A percentile compares a stretch with the other conserved stretches of the same genome.
Conservation (phyloP, 2,113 vertebrate species). For the Otocyon megalotis region DNA sequence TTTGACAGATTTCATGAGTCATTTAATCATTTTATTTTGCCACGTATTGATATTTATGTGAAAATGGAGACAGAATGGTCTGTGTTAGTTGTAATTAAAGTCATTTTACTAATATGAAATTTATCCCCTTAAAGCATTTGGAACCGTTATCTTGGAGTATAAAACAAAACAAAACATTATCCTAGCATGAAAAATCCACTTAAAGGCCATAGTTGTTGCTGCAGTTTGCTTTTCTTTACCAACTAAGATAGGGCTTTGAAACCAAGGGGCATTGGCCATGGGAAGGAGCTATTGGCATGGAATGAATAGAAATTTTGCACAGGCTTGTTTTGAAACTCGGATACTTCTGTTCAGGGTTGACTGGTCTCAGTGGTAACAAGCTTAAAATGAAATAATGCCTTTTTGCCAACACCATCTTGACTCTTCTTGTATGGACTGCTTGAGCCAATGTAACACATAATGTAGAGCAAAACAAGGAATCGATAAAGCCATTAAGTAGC, state of each 20-base stretch:
- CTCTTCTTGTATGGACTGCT: slow-evolving; percentile 73
- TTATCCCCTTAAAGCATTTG: slow-evolving; percentile 33
- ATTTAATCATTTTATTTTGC: slow-evolving; percentile 33
- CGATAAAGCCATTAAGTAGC: slow-evolving; percentile 79
- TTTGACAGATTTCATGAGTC: background rate
- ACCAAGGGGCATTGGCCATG: slow-evolving; percentile 21
- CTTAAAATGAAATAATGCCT: slow-evolving; percentile 66
- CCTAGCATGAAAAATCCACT: slow-evolving; percentile 51
- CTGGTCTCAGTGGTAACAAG: slow-evolving; percentile 68
- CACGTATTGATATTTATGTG: background rate
- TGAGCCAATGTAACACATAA: slow-evolving; percentile 73
- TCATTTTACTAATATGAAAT: slow-evolving; percentile 67
- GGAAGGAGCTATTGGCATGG: slow-evolving; percentile 28
- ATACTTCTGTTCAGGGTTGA: slow-evolving; percentile 49
- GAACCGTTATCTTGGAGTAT: slow-evolving; percentile 14
- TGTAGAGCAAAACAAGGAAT: slow-evolving; percentile 81
- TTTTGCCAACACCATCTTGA: slow-evolving; percentile 69
- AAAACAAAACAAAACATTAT: slow-evolving; percentile 52
- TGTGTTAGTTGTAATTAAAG: slow-evolving; percentile 60
- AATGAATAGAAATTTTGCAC: slow-evolving; percentile 52
- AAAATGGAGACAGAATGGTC: background rate
- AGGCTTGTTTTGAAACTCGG: slow-evolving; percentile 24
- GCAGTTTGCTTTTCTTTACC: slow-evolving; percentile 61
- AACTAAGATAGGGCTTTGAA: slow-evolving; percentile 29
- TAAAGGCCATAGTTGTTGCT: background rate